Conservation (phyloP, 2,797 vertebrate species). For the Chaenodraco wilsoni region DNA sequence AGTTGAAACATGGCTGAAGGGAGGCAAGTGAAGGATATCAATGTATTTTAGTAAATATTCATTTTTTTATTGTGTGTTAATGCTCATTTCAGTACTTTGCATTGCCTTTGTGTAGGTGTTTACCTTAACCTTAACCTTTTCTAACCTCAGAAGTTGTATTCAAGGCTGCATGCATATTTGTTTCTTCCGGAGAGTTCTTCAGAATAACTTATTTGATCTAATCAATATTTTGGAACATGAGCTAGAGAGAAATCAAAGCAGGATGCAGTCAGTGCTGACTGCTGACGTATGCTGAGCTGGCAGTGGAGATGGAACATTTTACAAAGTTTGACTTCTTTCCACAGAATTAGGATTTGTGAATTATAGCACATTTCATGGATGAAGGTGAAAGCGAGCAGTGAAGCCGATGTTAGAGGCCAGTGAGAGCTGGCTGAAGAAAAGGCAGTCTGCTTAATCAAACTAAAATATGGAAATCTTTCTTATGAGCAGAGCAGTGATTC, state of each 20-base stretch:
- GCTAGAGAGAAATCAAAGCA: not conserved
- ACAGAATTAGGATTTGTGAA: not conserved
- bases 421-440: not conserved
- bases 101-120: too few relatives aligned
- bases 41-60: too few relatives aligned
- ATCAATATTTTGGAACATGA: too few relatives aligned
- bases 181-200: too few relatives aligned
- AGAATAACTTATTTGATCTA: too few relatives aligned
- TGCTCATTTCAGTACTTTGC: too few relatives aligned
- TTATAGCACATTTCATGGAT: conserved; percentile 1
- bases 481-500: conserved; percentile 3
- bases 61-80: too few relatives aligned
- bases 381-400: conserved; percentile 9
- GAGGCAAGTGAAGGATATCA: not conserved
- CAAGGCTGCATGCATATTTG: too few relatives aligned
- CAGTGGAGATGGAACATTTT: conserved; percentile 15
- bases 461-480: conserved; percentile 11
- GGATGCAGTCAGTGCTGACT: not conserved
- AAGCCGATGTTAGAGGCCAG: conserved; percentile 6
- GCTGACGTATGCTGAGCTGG: not conserved
- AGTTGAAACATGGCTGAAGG: not conserved
- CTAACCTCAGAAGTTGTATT: too few relatives aligned
- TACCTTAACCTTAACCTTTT: too few relatives aligned
- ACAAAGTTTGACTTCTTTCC: not conserved
- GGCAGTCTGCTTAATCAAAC: not conserved